A percentile compares a stretch with the other conserved stretches of the same genome.
Conservation (phyloP, 2,888 invertebrate species). For the Octodonta nipae region DNA sequence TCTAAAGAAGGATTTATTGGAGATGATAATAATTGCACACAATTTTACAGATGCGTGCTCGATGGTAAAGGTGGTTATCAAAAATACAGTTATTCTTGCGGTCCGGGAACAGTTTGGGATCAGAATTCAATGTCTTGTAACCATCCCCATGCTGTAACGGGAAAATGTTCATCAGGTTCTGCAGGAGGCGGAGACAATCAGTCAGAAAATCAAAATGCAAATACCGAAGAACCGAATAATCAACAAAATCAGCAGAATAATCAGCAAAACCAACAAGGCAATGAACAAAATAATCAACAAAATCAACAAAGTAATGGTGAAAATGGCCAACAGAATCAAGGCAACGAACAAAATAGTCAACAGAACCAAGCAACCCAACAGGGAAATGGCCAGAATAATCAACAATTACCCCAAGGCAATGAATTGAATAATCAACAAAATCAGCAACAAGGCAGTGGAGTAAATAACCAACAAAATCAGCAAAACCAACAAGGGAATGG, state of each 20-base stretch:
- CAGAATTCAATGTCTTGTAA: constrained; percentile 54
- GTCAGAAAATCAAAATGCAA: no score
- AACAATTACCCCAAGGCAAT: constrained; percentile 4
- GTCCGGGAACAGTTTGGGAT: constrained; percentile 68
- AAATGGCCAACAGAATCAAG: constrained; percentile 11
- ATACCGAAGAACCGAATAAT: no score
- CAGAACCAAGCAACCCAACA: constrained; percentile 1
- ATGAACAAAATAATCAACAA: background rate
- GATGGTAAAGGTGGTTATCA: constrained; percentile 45
- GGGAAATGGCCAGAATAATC: constrained; percentile 10
- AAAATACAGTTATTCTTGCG: constrained; percentile 62
- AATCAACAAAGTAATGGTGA: background rate
- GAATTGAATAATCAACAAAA: constrained; percentile 5
- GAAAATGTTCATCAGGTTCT: constrained; percentile 16
- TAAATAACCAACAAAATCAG: constrained; percentile 5
- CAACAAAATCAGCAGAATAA: background rate
- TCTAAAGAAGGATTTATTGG: constrained; percentile 57
- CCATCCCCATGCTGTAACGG: constrained; percentile 46
- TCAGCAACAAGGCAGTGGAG: constrained; percentile 5
- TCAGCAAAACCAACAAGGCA: background rate
- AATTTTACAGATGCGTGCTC: constrained; percentile 64
- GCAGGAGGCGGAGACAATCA: no score
- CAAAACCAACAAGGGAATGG: constrained; percentile 5
- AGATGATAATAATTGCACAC: constrained; percentile 53
- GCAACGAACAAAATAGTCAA: constrained; percentile 5